Base-by-base conservation (phyloP, 2,113 vertebrate genomes). In the Athene noctua region DNA sequence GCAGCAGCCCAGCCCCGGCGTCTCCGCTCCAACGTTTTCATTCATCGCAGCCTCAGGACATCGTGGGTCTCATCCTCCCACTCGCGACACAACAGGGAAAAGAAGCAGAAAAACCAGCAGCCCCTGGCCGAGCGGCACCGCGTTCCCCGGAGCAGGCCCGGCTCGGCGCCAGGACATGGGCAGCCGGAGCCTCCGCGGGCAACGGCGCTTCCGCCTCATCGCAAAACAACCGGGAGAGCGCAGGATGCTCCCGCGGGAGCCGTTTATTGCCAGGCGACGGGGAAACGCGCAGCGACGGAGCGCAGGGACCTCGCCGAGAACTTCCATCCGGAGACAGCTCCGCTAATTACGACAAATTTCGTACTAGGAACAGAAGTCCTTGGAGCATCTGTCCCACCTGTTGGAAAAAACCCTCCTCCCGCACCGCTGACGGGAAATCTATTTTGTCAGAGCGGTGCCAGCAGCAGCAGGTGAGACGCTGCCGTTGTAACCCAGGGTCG, bases 161-260 rank as follows among this genome's bases (percentile, higher is more conserved):
- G 46, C 52, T 49, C 0, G 0, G 0, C 47, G 22, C 19, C 8
- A 38, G 38, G 38, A 38, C 38, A 38, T 9, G 0, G n/a, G 46
- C 55, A 77, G 38, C 54, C n/a, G 4, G 21, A 30, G 42, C 38
- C 20, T 23, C 51, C 5, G 3, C 11, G 7, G 58, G 8, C 12
- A 77, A 46, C 0, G 0, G 30, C 4, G 42, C 32, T 57, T 46
- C 71, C 9, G 3, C 21, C 42, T 29, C 12, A 8, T 7, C 5
- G 1, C 6, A 6, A 62, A 30, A 30, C 29, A 13, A 18, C 44
- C 0, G 4, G 36, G 57, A 63, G 47, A 75, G 44, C 0, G 30
- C 12, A 5, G 11, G 47, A 12, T 19, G 17, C 78, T 44, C 68
- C 38, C 22, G 2, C 2, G 6, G 57, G 42, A 62, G 55, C 47